These are phyloP conservation scores for Gryllus longicercus DNA, from an alignment of 2,888 invertebrate genomes.

Conservation along the genomic window DNA sequence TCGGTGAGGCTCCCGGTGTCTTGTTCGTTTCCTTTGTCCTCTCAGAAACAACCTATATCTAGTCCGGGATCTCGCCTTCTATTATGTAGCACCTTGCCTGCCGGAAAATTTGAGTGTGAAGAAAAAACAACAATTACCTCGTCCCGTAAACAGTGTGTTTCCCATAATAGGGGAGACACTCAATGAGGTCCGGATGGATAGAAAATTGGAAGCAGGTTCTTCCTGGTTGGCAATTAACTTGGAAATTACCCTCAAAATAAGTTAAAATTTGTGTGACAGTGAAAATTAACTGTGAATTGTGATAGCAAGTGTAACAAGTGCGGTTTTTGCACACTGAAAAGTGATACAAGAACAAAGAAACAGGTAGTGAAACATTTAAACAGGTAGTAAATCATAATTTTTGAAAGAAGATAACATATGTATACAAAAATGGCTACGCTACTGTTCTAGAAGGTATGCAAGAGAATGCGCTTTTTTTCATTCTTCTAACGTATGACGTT, in stretches of 20 bases:
- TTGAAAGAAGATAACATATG: no score
- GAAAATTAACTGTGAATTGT: not conserved
- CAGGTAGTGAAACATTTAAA: no score
- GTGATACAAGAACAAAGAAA: no score
- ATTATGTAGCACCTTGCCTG: not conserved
- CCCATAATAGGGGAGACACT: not conserved
- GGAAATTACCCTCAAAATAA: not conserved
- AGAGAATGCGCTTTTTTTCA: no score
- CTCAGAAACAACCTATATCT: not conserved
- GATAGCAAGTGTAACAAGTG: not conserved
- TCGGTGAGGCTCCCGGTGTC: not conserved
- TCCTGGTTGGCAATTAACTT: not conserved
- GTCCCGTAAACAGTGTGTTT: not conserved
- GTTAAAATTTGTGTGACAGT: no score
- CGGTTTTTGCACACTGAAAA: no score
- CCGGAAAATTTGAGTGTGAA: not conserved
- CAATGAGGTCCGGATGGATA: not conserved
- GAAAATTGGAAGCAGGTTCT: not conserved
- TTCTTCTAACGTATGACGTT: no score
- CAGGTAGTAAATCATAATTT: no score
- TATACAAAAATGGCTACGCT: no score
- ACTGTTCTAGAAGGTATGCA: no score
- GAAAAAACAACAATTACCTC: not conserved
- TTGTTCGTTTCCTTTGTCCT: conserved; percentile 17
- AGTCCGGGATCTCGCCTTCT: not conserved